These are phyloP conservation scores for Coelopa frigida DNA, from an alignment of 1,140 invertebrate genomes.

Conservation along the genomic window DNA sequence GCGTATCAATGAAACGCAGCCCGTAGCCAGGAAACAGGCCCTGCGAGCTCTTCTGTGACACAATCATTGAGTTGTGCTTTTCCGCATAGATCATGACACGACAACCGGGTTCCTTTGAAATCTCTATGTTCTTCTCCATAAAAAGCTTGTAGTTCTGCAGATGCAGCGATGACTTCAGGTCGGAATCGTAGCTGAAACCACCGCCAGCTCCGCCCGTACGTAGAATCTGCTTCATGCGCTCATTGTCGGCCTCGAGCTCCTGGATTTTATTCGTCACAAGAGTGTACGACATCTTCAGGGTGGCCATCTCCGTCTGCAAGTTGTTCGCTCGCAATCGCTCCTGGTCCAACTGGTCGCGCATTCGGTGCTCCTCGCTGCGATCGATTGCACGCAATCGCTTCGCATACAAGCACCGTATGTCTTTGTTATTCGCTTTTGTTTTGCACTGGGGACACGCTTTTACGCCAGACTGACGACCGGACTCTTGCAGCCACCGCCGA, in stretches of 20 bases:
- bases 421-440: slow-evolving; percentile 60
- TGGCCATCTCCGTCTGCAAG: slow-evolving; percentile 49
- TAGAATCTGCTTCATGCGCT: slow-evolving; percentile 21
- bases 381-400: slow-evolving; percentile 57
- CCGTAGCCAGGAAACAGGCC: slow-evolving; percentile 69
- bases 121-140: slow-evolving; percentile 56
- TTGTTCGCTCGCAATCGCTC: slow-evolving; percentile 44
- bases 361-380: slow-evolving; percentile 56
- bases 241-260: slow-evolving; percentile 21
- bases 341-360: slow-evolving; percentile 48
- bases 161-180: background rate
- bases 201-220: slow-evolving; percentile 13
- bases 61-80: slow-evolving; percentile 52
- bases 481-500: slow-evolving; percentile 62
- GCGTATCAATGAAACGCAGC: slow-evolving; percentile 64
- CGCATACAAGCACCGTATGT: slow-evolving; percentile 69
- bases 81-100: slow-evolving; percentile 60
- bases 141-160: slow-evolving; percentile 44
- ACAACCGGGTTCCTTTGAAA: slow-evolving; percentile 62
- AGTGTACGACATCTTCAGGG: slow-evolving; percentile 51
- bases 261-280: slow-evolving; percentile 35
- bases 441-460: slow-evolving; percentile 82
- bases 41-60: slow-evolving; percentile 65
- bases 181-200: slow-evolving; percentile 3
- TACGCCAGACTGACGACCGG: slow-evolving; percentile 40